Percentiles rank a stretch among this genome's conserved stretches.
These are phyloP conservation scores for Lateolabrax maculatus DNA, from an alignment of 2,797 vertebrate species.

Conservation along the genomic window DNA sequence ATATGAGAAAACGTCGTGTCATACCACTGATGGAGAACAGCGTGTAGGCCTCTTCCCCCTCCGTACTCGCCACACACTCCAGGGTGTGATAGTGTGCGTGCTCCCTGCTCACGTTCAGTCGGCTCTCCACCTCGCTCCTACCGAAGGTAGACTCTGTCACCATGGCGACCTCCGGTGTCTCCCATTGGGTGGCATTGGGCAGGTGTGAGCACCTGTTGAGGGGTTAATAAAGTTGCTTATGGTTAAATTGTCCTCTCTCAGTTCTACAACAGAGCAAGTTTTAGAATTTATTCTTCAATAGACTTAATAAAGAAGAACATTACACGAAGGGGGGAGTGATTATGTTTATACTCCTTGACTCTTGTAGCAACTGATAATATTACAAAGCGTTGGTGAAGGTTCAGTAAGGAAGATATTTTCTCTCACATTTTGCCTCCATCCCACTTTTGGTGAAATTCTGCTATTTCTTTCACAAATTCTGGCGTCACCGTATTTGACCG, in stretches of 20 bases:
- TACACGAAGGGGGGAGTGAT: background rate
- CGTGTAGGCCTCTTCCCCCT: slow-evolving; percentile 88
- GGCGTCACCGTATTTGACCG: background rate
- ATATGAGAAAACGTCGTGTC: background rate
- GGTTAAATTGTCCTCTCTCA: background rate
- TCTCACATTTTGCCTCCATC: background rate
- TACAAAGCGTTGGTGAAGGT: background rate
- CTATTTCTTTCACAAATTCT: background rate
- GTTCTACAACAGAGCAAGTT: background rate
- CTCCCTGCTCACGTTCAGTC: slow-evolving; percentile 89
- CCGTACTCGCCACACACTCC: slow-evolving; percentile 92
- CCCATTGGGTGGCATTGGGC: slow-evolving; percentile 84
- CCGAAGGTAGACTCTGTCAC: slow-evolving; percentile 88
- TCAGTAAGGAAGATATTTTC: background rate
- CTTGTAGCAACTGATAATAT: background rate
- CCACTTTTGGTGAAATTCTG: background rate
- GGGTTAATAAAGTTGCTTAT: background rate
- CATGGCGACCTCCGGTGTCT: slow-evolving; percentile 83
- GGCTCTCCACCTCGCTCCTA: slow-evolving; percentile 91
- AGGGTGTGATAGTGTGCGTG: slow-evolving; percentile 88
- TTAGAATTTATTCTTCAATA: background rate
- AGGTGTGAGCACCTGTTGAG: slow-evolving; percentile 89
- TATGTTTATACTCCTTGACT: background rate
- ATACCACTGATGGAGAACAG: slow-evolving; percentile 89
- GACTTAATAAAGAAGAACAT: too few relatives aligned